These are phyloP conservation scores for Dolichopus griseipennis DNA, from an alignment of 2,888 invertebrate species.

Conservation along the genomic window DNA sequence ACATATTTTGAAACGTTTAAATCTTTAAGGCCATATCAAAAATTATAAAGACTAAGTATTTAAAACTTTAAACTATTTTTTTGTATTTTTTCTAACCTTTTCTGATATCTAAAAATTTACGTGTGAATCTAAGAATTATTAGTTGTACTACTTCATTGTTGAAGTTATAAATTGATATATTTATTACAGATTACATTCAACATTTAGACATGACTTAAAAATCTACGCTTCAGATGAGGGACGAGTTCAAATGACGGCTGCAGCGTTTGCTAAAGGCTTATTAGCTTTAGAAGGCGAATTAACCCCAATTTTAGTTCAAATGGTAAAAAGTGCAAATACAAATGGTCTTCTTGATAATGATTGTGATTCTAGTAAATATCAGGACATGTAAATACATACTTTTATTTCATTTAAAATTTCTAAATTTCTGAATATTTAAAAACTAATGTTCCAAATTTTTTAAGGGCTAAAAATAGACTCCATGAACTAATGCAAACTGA, in stretches of 20 bases:
- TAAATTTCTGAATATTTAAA: neutral
- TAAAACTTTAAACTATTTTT: no score
- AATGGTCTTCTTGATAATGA: slow-evolving; percentile 97
- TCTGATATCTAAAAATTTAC: no score
- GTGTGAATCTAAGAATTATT: no score
- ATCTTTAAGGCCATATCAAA: no score
- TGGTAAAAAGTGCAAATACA: slow-evolving; percentile 99
- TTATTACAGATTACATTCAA: slow-evolving; percentile 70
- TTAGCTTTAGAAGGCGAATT: slow-evolving; percentile 96
- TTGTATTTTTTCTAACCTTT: no score
- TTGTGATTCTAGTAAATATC: slow-evolving; percentile 92
- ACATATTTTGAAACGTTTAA: no score
- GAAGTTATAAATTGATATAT: no score
- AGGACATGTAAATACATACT: slow-evolving; percentile 67
- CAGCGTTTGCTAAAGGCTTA: slow-evolving; percentile 97
- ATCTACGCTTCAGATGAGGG: slow-evolving; percentile 99
- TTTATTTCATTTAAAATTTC: neutral
- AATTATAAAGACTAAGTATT: no score
- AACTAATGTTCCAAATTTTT: slow-evolving; percentile 22
- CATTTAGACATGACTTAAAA: slow-evolving; percentile 97
- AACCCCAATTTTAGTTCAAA: slow-evolving; percentile 97
- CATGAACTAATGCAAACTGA: slow-evolving; percentile 89
- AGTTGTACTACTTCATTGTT: no score
- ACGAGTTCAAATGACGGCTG: slow-evolving; percentile 99
- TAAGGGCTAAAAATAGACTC: slow-evolving; percentile 87